These are phyloP conservation scores for Grantiella picta DNA, from an alignment of 2,113 vertebrate genomes.

Conservation along the genomic window DNA sequence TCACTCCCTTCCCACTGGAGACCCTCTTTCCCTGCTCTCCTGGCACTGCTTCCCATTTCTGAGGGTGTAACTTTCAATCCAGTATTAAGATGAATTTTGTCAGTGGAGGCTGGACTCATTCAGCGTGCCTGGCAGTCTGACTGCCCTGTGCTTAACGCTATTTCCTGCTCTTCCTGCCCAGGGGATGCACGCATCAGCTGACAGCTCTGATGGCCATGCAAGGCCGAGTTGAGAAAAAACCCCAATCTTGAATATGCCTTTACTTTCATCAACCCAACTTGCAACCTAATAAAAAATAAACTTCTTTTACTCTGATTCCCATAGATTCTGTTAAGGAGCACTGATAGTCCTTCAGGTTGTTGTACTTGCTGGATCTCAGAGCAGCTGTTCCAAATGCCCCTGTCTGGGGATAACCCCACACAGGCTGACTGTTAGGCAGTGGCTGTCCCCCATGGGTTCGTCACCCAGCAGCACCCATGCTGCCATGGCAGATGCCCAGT, in stretches of 20 bases:
- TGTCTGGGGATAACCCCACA: too few species aligned
- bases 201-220: background rate
- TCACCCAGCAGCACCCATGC: rapidly evolving
- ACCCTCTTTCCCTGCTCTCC: background rate
- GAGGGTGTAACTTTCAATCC: background rate
- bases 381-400: background rate
- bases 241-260: background rate
- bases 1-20: background rate
- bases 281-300: background rate
- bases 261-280: background rate
- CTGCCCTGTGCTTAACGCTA: background rate
- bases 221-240: background rate
- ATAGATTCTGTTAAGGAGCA: background rate
- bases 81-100: background rate
- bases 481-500: background rate
- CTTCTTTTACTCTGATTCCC: background rate
- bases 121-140: background rate
- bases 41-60: background rate
- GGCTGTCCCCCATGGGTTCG: background rate
- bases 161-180: background rate
- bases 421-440: background rate
- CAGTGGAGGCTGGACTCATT: rapidly evolving
- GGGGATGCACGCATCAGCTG: background rate
- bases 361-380: background rate
- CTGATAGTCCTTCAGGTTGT: background rate